Base-by-base conservation (phyloP, 2,797 vertebrate species). In the Xenentodon cancila region DNA sequence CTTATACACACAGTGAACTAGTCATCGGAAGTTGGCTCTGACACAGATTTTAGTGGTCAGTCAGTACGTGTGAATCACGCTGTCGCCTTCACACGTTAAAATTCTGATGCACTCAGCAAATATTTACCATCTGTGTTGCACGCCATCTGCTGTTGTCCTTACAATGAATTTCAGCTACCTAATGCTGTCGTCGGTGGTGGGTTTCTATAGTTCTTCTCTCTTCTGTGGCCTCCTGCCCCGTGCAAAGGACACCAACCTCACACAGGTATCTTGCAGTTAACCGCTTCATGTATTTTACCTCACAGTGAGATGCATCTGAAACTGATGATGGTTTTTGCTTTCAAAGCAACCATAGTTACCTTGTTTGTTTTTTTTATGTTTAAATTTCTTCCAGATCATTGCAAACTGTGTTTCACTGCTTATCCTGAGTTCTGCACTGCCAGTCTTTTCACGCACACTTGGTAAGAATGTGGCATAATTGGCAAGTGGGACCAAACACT, bases 351-450 rank as follows among this genome's bases (percentile, higher is more conserved):
- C 7, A 9, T 5, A 2, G 9, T 65, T 59, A 75, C 25, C 9
- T 21, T 13, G 34, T 37, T 5, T 37, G 1, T 11, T 12, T 37
- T 37, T 37, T 5, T 5, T 43, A 5, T 7, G 34, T 60, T 0
- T 78, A 1, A 72, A 0, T 64, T 52, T 7, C 12, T 72, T 80
- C 30, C 86, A 99, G 97, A 98, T 99, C 47, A 99, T 99, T 1
- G 97, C 94, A 65, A 99, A 99, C 89, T 99, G 96, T 1, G 96
- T 99, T 44, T 98, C 95, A 20, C 88, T 99, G 51, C 91, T 99
- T 25, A 94, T 99, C 75, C 94, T 99, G 68, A 98, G 97, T 90
- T 99, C 96, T 0, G 97, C 97, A 0, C 92, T 99, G 71, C 97
- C 97, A 0, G 95, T 99, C 40, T 98, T 99, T 86, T 98, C 97